phyloP scores from a whole-genome alignment of 2,113 vertebrate genomes.

The Noctilio leporinus region DNA sequence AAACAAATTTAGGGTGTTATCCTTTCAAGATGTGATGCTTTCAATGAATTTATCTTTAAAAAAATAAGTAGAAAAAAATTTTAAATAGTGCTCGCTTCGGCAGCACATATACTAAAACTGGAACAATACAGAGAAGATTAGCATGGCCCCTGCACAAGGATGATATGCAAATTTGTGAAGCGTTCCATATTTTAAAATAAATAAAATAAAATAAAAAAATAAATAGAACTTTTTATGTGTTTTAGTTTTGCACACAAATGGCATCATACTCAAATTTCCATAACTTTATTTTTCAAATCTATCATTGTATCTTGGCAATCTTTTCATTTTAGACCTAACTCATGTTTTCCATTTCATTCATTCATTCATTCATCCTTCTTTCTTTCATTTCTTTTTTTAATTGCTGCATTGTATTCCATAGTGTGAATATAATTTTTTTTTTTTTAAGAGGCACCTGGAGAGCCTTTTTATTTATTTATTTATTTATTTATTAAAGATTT shows the following conservation, averaged over 20 bases:
- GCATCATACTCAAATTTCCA: background rate
- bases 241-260: background rate
- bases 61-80: background rate
- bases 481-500: too few relatives aligned
- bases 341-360: background rate
- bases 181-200: too few relatives aligned
- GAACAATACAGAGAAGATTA: too few relatives aligned
- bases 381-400: background rate
- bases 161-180: too few relatives aligned
- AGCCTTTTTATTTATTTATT: too few relatives aligned
- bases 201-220: background rate
- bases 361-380: background rate
- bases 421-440: background rate
- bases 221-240: background rate
- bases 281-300: background rate
- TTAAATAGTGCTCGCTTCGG: too few relatives aligned
- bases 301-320: background rate
- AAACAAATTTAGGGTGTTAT: background rate
- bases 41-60: background rate
- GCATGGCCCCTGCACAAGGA: too few relatives aligned
- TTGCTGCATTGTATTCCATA: background rate
- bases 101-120: too few relatives aligned
- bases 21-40: background rate
- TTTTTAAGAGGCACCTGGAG: background rate
- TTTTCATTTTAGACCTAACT: background rate